Percentiles rank a stretch among this genome's conserved stretches.
Evolutionary conservation across 2,113 vertebrate species (phyloP).

Genomic region (Mugil cephalus): DNA sequence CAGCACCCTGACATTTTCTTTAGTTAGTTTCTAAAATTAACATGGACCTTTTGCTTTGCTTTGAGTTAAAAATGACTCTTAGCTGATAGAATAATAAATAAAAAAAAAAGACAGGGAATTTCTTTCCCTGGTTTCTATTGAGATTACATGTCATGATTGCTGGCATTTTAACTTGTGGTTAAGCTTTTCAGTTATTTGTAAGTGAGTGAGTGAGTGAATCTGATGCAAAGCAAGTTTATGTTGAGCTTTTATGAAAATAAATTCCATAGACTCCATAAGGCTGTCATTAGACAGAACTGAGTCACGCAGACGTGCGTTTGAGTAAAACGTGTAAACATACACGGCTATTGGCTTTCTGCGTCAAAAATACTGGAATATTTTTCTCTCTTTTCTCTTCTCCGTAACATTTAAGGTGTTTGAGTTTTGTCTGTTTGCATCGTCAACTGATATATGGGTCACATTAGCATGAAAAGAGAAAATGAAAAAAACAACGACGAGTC

Average conservation of each 20-base stretch:
- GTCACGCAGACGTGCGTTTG: too few species aligned
- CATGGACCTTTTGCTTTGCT: slow-evolving; percentile 24
- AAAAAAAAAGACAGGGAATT: too few species aligned
- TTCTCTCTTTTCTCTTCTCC: neutral
- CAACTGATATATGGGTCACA: neutral
- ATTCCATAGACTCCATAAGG: too few species aligned
- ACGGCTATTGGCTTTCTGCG: too few species aligned
- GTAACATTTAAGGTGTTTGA: neutral
- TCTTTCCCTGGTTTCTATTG: too few species aligned
- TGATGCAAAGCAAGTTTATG: neutral
- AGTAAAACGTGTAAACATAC: too few species aligned
- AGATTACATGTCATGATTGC: neutral
- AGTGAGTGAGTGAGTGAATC: neutral
- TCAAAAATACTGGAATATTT: neutral
- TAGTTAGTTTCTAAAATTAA: slow-evolving; percentile 21
- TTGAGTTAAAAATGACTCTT: slow-evolving; percentile 25
- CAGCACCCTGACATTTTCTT: slow-evolving; percentile 60
- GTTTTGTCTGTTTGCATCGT: slow-evolving; percentile 10
- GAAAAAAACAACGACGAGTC: neutral
- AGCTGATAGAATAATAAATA: too few species aligned
- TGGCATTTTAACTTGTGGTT: slow-evolving; percentile 20
- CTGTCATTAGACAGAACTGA: too few species aligned
- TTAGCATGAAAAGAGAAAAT: slow-evolving; percentile 18
- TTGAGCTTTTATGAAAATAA: neutral
- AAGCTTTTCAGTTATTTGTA: neutral